Evolutionary conservation across 2,113 vertebrate genomes (phyloP).

Genomic region (Meriones unguiculatus): DNA sequence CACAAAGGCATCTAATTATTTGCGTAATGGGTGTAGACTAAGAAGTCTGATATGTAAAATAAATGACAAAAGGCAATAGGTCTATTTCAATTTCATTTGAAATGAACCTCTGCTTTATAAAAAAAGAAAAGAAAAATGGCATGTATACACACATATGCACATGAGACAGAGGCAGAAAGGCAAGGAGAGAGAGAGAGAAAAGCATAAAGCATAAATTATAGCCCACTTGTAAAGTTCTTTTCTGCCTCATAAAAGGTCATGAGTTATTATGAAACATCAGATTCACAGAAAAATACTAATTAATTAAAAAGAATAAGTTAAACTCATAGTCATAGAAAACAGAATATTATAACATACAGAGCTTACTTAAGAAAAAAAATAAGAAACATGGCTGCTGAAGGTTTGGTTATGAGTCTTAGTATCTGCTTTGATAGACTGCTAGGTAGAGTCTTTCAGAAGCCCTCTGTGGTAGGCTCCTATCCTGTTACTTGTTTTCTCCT

Average conservation of each 20-base stretch:
- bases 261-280: background rate
- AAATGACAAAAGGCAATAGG: background rate
- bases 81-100: background rate
- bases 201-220: background rate
- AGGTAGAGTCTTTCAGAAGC: too few relatives aligned
- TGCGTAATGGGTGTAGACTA: background rate
- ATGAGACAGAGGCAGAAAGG: background rate
- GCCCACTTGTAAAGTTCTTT: background rate
- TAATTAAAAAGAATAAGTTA: conserved; percentile 19
- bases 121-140: background rate
- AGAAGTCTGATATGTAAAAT: conserved; percentile 34
- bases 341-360: background rate
- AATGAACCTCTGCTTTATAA: conserved; percentile 25
- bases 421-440: too few relatives aligned
- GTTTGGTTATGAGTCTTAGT: too few relatives aligned
- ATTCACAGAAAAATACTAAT: background rate
- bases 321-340: background rate
- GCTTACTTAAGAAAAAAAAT: conserved; percentile 32
- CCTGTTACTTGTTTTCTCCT: too few relatives aligned
- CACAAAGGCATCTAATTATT: conserved; percentile 46
- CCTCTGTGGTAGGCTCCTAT: too few relatives aligned
- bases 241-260: background rate
- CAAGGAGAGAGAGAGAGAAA: background rate
- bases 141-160: background rate
- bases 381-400: background rate